phyloP scores from a whole-genome alignment of 2,113 vertebrate genomes.

The Sterrhoptilus dennistouni region DNA sequence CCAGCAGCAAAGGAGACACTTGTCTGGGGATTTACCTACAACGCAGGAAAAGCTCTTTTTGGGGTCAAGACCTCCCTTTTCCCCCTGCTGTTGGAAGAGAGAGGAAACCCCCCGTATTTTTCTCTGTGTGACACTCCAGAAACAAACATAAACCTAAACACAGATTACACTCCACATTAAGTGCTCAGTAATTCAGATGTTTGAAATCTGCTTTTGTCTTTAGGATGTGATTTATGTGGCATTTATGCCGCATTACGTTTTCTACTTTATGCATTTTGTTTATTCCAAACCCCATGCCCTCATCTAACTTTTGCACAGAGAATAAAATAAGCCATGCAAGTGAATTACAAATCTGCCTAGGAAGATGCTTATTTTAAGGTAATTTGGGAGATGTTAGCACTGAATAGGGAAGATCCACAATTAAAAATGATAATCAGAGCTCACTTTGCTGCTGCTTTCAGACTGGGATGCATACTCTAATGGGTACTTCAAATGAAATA shows the following conservation, averaged over 20 bases:
- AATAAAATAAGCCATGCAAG: not conserved
- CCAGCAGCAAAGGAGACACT: not conserved
- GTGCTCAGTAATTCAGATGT: constrained; percentile 40
- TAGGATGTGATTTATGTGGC: constrained; percentile 53
- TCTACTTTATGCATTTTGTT: constrained; percentile 23
- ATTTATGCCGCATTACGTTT: constrained; percentile 1
- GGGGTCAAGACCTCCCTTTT: not conserved
- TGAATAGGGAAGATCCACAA: not conserved
- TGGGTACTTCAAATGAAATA: not conserved
- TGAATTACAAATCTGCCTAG: not conserved
- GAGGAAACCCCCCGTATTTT: not conserved
- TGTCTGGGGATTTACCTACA: not conserved
- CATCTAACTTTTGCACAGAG: not conserved
- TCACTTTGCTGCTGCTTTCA: not conserved
- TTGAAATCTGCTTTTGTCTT: constrained; percentile 59
- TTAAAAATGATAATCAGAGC: not conserved
- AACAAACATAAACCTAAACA: not conserved
- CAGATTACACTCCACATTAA: constrained; percentile 41
- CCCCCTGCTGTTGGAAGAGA: not conserved
- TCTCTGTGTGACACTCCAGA: not conserved
- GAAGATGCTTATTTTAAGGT: not conserved
- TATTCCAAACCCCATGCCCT: constrained; percentile 17
- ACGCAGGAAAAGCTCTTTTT: not conserved
- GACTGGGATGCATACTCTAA: not conserved
- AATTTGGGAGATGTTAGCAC: not conserved